Evolutionary conservation across 2,113 vertebrate genomes (phyloP).

Genomic region (Tragelaphus imberbis): DNA sequence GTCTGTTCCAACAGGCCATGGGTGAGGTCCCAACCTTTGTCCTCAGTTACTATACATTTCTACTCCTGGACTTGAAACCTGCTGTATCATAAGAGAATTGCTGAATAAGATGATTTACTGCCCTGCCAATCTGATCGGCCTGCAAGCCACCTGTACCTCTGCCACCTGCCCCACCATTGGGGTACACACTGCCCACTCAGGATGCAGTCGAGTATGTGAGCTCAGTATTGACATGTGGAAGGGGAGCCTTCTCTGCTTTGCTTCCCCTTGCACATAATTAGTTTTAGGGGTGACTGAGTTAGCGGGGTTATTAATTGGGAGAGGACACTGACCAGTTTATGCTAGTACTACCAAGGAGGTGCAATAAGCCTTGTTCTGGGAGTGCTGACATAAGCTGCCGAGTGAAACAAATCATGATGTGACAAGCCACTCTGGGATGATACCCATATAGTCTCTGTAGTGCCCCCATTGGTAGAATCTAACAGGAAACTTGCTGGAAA

Average conservation of each 20-base stretch:
- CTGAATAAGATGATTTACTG: neutral
- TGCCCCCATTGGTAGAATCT: neutral
- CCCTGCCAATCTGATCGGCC: neutral
- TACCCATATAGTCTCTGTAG: neutral
- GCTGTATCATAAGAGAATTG: neutral
- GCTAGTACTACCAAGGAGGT: neutral
- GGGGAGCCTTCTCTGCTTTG: neutral
- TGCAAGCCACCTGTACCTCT: neutral
- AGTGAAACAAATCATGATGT: rapidly evolving
- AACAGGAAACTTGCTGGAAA: neutral
- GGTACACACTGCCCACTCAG: neutral
- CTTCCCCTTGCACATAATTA: neutral
- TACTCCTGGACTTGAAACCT: slow-evolving; percentile 24
- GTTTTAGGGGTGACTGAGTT: neutral
- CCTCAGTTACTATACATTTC: neutral
- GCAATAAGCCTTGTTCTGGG: neutral
- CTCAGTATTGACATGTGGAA: neutral
- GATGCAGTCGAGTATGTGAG: rapidly evolving
- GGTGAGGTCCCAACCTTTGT: neutral
- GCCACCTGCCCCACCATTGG: neutral
- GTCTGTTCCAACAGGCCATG: neutral
- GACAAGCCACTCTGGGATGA: too few species aligned
- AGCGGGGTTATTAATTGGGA: neutral
- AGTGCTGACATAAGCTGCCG: neutral
- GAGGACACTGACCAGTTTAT: neutral